phyloP scores from a whole-genome alignment of 2,113 vertebrate genomes.

The Pachypanchax playfairii region DNA sequence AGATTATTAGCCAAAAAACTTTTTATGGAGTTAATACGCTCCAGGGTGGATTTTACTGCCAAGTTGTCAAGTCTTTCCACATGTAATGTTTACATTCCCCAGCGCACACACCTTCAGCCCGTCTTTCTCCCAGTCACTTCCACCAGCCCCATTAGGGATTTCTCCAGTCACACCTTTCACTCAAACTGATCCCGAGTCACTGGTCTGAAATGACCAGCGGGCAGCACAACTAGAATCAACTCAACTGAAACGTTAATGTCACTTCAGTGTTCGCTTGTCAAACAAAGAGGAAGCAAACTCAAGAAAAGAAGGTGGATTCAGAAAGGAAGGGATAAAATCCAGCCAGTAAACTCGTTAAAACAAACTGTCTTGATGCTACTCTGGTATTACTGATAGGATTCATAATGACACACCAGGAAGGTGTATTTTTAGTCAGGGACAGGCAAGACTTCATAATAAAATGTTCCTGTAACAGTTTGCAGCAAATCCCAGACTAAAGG shows the following conservation, averaged over 20 bases:
- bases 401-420: neutral
- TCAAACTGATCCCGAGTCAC: conserved; percentile 48
- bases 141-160: conserved; percentile 31
- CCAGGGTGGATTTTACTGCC: too few relatives aligned
- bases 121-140: conserved; percentile 12
- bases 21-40: too few relatives aligned
- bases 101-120: neutral
- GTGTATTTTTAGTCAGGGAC: neutral
- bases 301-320: conserved; percentile 7
- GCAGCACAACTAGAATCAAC: conserved; percentile 25
- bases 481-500: neutral
- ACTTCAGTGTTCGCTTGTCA: conserved; percentile 43
- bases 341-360: neutral
- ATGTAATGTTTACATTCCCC: neutral
- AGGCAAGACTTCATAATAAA: neutral
- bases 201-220: conserved; percentile 47
- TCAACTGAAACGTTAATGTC: conserved; percentile 50
- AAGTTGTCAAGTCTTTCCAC: neutral
- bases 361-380: neutral
- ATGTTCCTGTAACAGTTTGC: neutral
- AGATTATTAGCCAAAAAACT: too few relatives aligned
- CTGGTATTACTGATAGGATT: neutral
- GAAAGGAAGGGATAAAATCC: neutral
- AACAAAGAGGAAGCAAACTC: conserved; percentile 17
- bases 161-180: conserved; percentile 43